Evolutionary conservation across 2,797 vertebrate species (phyloP).

Genomic region (Phoeniculus purpureus): DNA sequence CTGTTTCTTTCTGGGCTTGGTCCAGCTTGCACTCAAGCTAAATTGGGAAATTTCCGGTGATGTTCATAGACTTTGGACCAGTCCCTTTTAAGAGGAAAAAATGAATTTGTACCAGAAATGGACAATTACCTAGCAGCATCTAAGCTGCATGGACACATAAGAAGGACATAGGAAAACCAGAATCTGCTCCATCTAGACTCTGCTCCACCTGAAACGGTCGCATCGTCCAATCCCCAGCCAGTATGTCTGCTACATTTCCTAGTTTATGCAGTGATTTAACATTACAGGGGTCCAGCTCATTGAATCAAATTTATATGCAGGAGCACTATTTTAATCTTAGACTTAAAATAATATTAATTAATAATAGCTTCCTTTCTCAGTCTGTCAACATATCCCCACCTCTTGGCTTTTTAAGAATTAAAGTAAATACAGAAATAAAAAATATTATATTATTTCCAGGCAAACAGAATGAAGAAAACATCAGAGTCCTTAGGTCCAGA

Average conservation of each 20-base stretch:
- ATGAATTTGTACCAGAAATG: background rate
- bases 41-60: background rate
- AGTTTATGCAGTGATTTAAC: constrained; percentile 41
- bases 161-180: background rate
- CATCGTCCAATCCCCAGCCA: background rate
- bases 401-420: constrained; percentile 74
- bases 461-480: constrained; percentile 68
- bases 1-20: background rate
- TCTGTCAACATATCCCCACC: constrained; percentile 71
- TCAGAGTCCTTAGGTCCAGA: constrained; percentile 10
- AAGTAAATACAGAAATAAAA: constrained; percentile 77
- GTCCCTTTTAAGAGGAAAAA: background rate
- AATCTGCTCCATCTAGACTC: background rate
- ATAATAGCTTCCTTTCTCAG: constrained; percentile 59
- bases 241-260: background rate
- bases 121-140: background rate
- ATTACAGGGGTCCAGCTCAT: constrained; percentile 48
- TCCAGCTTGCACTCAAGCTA: background rate
- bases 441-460: constrained; percentile 72
- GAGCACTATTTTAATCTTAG: constrained; percentile 72
- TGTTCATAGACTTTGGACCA: background rate
- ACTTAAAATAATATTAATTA: constrained; percentile 78
- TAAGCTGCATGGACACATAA: background rate
- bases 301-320: constrained; percentile 71
- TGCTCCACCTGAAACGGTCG: background rate